Evolutionary conservation across 2,888 invertebrate genomes (phyloP).

Genomic region (Drosophila monieri): DNA sequence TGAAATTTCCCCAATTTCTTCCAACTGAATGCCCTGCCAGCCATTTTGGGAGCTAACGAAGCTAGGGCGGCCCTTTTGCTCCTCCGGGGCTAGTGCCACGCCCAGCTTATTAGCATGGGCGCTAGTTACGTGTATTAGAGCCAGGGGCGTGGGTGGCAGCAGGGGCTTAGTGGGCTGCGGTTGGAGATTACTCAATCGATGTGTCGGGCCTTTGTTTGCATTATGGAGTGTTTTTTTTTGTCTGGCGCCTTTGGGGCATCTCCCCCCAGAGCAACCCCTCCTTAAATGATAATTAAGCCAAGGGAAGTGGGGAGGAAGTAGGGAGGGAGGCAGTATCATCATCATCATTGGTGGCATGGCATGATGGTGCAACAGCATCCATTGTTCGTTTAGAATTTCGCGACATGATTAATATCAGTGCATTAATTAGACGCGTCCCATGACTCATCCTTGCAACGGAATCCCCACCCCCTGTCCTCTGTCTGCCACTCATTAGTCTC

Average conservation of each 20-base stretch:
- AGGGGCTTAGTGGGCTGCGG: background rate
- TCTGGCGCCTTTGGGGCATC: constrained; percentile 8
- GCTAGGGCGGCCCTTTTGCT: constrained; percentile 25
- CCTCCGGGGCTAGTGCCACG: constrained; percentile 52
- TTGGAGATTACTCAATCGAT: constrained; percentile 23
- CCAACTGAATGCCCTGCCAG: constrained; percentile 2
- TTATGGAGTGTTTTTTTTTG: constrained; percentile 32
- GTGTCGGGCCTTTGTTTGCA: constrained; percentile 21
- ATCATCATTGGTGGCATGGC: constrained; percentile 6
- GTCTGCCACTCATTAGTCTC: constrained; percentile 55
- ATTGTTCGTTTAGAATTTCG: constrained; percentile 49
- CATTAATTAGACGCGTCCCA: constrained; percentile 61
- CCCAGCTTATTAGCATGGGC: constrained; percentile 59
- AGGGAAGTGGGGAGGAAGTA: constrained; percentile 2
- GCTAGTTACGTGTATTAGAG: constrained; percentile 33
- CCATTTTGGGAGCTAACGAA: constrained; percentile 55
- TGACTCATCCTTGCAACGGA: constrained; percentile 5
- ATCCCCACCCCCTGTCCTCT: background rate
- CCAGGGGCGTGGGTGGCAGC: background rate
- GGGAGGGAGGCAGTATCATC: constrained; percentile 11
- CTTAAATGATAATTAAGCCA: constrained; percentile 49
- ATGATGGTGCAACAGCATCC: constrained; percentile 27
- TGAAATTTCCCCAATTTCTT: background rate
- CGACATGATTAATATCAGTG: constrained; percentile 62
- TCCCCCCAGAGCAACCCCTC: background rate